Base-by-base conservation (phyloP, 2,888 invertebrate species). In the Lepidochitona cinerea region DNA sequence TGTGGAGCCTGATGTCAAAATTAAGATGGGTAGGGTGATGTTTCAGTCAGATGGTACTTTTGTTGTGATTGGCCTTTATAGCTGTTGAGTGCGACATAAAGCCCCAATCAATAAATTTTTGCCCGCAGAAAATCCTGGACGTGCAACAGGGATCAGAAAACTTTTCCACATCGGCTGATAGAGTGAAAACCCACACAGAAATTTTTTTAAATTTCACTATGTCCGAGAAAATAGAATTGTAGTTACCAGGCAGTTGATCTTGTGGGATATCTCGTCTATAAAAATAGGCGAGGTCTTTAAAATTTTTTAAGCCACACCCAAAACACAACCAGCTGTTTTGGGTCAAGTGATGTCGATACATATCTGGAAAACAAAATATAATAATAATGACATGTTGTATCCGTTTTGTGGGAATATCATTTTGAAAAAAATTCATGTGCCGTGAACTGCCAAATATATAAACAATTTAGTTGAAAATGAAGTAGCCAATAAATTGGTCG, bases 271-370 rank as follows among this genome's bases (percentile, higher is more conserved):
- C 81, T n/a, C 69, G 79, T 23, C 89, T 81, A 75, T 84, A 89
- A 71, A 82, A 83, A 73, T 89, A 88, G 9, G 86, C 89, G 32
- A 89, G 75, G 41, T 88, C 84, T 68, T 81, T 83, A 72, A 89
- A 87, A 49, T 81, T 83, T 32, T 79, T 77, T 49, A 87, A 65
- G 7, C 83, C 89, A 83, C 89, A 89, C 1, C 81, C 72, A 75
- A 85, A 88, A 73, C 89, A 89, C 4, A 88, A 71, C 3, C 80
- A 73, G 0, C 84, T 84, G 37, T 84, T 76, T 29, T 77, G 77
- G 54, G 73, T 74, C 36, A 75, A 26, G 12, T 35, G 37, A 23
- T 59, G 18, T 36, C 73, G 59, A 14, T 37, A 33, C 41, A 75
- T 74, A 49, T 80, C 80, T 80, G 70, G 18, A 66, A 41, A 0